Conservation (phyloP, 2,888 invertebrate genomes). For the Eilema griseolum region DNA sequence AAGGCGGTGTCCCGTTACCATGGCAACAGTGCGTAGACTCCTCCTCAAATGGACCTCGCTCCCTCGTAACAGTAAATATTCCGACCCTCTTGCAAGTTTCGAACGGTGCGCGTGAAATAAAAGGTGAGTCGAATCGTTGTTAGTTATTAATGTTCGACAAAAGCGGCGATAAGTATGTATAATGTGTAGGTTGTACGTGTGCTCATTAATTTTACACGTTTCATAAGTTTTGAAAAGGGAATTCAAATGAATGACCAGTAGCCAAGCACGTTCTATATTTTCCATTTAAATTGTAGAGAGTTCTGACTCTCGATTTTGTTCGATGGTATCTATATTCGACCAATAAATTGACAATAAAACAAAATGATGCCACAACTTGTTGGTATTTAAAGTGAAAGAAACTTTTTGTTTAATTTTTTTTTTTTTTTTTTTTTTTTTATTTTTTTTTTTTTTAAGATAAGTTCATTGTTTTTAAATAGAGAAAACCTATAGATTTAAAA, state of each 20-base stretch:
- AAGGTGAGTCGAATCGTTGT: constrained; percentile 47
- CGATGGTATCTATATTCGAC: neutral
- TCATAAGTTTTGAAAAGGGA: constrained; percentile 17
- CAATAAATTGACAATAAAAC: neutral
- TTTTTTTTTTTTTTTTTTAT: too few species aligned
- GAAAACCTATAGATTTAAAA: too few species aligned
- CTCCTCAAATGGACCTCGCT: constrained; percentile 51
- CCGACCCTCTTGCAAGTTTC: constrained; percentile 47
- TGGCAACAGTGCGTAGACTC: constrained; percentile 61
- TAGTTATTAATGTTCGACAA: constrained; percentile 50
- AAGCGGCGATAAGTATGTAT: constrained; percentile 33
- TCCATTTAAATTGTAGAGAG: neutral
- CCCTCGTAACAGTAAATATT: constrained; percentile 62
- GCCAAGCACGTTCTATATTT: neutral
- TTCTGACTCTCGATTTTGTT: neutral
- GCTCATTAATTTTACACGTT: constrained; percentile 34
- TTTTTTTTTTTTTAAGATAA: too few species aligned
- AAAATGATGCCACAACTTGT: neutral
- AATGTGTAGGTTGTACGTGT: constrained; percentile 22
- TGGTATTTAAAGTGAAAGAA: too few species aligned
- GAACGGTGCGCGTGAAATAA: constrained; percentile 50
- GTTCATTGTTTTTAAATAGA: neutral
- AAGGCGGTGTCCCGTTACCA: constrained; percentile 55
- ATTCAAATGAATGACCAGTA: constrained; percentile 23
- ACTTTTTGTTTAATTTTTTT: too few species aligned